Percentiles rank a stretch among this genome's conserved stretches.
Conservation (phyloP, 2,113 vertebrate genomes). For the Cnemophilus loriae region DNA sequence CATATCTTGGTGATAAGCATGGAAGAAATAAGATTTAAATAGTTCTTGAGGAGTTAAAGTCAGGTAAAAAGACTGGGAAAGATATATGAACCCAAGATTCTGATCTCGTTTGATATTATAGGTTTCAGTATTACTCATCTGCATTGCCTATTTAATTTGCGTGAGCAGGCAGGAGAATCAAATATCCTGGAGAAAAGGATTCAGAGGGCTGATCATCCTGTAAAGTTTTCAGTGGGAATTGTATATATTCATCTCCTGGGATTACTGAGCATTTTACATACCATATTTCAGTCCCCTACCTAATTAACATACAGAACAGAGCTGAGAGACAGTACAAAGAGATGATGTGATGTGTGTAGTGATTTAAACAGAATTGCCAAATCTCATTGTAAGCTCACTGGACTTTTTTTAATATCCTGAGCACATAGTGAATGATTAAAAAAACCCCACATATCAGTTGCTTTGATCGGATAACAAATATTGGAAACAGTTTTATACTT, state of each 20-base stretch:
- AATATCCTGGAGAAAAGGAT: conserved; percentile 29
- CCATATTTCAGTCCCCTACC: background rate
- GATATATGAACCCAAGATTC: background rate
- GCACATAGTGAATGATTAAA: background rate
- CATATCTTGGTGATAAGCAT: background rate
- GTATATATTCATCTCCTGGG: background rate
- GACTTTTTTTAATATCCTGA: conserved; percentile 23
- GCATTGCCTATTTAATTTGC: background rate
- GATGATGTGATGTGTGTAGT: background rate
- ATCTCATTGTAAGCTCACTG: background rate
- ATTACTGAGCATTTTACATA: background rate
- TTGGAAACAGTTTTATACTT: background rate
- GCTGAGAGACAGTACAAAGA: background rate
- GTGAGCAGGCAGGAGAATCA: background rate
- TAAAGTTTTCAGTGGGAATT: background rate
- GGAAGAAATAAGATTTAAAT: background rate
- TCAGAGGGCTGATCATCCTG: background rate
- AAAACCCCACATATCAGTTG: rapidly evolving
- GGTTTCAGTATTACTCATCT: background rate
- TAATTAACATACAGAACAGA: conserved; percentile 17
- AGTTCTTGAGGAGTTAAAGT: background rate
- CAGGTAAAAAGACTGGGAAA: background rate
- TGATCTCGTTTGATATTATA: background rate
- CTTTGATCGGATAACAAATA: background rate
- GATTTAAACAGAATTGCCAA: background rate